Percentiles rank a stretch among this genome's conserved stretches.
Evolutionary conservation across 2,888 invertebrate species (phyloP).

Genomic region (Brachylomia viminalis): DNA sequence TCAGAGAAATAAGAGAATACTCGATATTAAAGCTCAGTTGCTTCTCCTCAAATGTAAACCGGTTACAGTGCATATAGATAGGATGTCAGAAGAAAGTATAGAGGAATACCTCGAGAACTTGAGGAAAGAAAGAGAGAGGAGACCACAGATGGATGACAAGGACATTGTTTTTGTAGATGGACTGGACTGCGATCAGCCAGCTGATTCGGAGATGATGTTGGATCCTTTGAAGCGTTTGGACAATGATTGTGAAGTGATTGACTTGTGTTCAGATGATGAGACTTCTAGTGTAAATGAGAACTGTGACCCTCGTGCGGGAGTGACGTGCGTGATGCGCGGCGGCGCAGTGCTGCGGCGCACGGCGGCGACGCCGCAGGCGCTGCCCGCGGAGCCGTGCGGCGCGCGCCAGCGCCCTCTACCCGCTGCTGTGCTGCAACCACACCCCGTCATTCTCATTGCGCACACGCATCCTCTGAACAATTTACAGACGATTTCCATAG

Average conservation of each 20-base stretch:
- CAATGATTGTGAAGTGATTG: constrained; percentile 91
- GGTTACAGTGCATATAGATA: constrained; percentile 84
- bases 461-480: constrained; percentile 86
- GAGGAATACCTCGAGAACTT: constrained; percentile 83
- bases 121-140: constrained; percentile 76
- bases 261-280: constrained; percentile 93
- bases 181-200: constrained; percentile 77
- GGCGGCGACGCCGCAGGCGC: constrained; percentile 83
- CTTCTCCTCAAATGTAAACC: constrained; percentile 88
- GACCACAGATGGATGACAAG: constrained; percentile 75
- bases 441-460: constrained; percentile 86
- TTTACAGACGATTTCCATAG: constrained; percentile 88
- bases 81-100: constrained; percentile 84
- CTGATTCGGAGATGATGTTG: constrained; percentile 73
- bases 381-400: constrained; percentile 86
- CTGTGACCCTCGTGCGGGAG: constrained; percentile 84
- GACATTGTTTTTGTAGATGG: constrained; percentile 87
- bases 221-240: constrained; percentile 82
- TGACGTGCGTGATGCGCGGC: constrained; percentile 84
- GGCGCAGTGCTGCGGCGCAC: constrained; percentile 83
- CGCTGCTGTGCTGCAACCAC: constrained; percentile 83
- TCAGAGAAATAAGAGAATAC: constrained; percentile 84
- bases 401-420: constrained; percentile 84
- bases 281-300: constrained; percentile 84
- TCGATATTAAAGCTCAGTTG: constrained; percentile 87